Conservation (phyloP, 2,797 vertebrate genomes). For the Florisuga fusca region DNA sequence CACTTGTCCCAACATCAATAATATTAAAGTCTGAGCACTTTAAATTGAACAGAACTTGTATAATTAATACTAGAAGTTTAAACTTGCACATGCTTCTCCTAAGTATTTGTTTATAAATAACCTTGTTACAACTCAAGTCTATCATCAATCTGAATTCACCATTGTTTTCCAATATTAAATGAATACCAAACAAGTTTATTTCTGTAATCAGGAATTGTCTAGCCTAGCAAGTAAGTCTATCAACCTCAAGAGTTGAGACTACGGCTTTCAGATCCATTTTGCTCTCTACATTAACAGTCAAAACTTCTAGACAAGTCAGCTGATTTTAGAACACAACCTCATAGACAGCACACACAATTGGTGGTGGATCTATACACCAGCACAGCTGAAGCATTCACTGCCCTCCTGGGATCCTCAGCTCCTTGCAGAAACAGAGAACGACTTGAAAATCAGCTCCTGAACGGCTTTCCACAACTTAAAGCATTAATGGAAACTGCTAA, state of each 20-base stretch:
- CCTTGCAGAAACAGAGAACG: not conserved
- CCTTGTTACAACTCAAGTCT: not conserved
- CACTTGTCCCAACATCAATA: not conserved
- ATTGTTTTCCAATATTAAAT: not conserved
- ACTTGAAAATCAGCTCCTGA: not conserved
- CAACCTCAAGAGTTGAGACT: not conserved
- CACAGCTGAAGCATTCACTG: not conserved
- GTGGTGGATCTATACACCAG: not conserved
- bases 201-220: not conserved
- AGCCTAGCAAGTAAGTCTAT: not conserved
- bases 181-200: not conserved
- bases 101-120: not conserved
- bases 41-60: not conserved
- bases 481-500: not conserved
- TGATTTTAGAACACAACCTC: not conserved
- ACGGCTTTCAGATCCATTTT: not conserved
- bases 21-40: not conserved
- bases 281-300: not conserved
- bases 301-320: not conserved
- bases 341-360: accelerated
- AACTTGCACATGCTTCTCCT: not conserved
- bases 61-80: not conserved
- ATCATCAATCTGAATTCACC: not conserved
- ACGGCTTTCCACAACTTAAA: not conserved
- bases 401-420: not conserved